A percentile compares a stretch with the other conserved stretches of the same genome.
These are phyloP conservation scores for Lycophotia porphyrea DNA, from an alignment of 2,888 invertebrate genomes.

Conservation along the genomic window DNA sequence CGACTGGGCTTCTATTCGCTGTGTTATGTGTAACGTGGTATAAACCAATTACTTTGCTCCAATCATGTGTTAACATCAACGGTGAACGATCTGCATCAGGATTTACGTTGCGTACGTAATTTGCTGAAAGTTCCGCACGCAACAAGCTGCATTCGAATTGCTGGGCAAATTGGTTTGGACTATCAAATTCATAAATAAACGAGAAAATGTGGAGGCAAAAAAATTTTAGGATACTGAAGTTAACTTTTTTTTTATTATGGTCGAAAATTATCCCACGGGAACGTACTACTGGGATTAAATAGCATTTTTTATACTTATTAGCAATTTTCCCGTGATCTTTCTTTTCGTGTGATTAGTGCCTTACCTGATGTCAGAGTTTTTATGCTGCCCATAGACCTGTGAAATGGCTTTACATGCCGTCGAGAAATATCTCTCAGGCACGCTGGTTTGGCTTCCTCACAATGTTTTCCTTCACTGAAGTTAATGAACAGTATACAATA, in stretches of 20 bases:
- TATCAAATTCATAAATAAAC: conserved; percentile 15
- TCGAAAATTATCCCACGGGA: no score
- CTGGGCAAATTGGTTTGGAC: conserved; percentile 22
- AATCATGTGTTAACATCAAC: conserved; percentile 54
- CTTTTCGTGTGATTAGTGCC: no score
- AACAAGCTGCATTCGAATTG: conserved; percentile 25
- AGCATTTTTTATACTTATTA: background rate
- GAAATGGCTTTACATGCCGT: no score
- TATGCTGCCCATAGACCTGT: no score
- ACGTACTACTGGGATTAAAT: background rate
- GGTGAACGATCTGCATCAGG: conserved; percentile 30
- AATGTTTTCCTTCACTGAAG: no score
- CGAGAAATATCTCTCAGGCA: no score
- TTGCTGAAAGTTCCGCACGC: conserved; percentile 26
- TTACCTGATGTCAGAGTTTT: no score
- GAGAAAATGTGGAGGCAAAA: background rate
- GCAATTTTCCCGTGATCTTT: no score
- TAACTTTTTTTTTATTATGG: no score
- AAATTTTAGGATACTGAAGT: background rate
- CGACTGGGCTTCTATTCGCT: conserved; percentile 29
- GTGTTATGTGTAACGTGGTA: conserved; percentile 43
- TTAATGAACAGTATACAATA: no score
- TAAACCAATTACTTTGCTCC: conserved; percentile 57
- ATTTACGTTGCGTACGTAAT: conserved; percentile 41
- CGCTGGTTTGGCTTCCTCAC: no score